A percentile compares a stretch with the other conserved stretches of the same genome.
Conservation (phyloP, 1,140 invertebrate genomes). For the Agrilus planipennis region DNA sequence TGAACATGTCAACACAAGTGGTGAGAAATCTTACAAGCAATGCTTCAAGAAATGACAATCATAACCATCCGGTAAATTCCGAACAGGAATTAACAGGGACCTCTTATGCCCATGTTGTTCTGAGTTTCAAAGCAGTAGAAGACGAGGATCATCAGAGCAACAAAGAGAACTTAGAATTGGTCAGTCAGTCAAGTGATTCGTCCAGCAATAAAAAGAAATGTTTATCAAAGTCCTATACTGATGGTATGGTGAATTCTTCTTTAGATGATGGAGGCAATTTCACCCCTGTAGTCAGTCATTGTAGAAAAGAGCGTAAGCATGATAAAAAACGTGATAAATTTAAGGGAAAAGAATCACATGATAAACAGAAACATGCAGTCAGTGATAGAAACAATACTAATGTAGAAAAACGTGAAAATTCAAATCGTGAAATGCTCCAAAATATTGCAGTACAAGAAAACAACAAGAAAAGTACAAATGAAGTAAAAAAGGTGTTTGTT, state of each 20-base stretch:
- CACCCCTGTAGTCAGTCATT: slow-evolving; percentile 38
- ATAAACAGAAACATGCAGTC: not conserved
- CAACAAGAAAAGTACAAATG: slow-evolving; percentile 21
- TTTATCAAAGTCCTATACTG: slow-evolving; percentile 3
- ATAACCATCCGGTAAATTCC: too few relatives aligned
- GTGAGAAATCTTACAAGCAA: too few relatives aligned
- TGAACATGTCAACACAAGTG: too few relatives aligned
- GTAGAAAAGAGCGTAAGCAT: slow-evolving; percentile 38
- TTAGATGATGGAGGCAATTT: slow-evolving; percentile 38
- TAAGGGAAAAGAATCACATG: not conserved
- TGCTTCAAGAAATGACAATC: too few relatives aligned
- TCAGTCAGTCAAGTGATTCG: slow-evolving; percentile 8
- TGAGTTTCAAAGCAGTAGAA: slow-evolving; percentile 24
- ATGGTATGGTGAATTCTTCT: not conserved
- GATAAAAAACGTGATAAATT: slow-evolving; percentile 24
- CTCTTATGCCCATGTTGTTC: slow-evolving; percentile 31
- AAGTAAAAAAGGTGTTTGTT: slow-evolving; percentile 44
- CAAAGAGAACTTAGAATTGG: slow-evolving; percentile 10
- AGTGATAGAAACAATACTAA: slow-evolving; percentile 1
- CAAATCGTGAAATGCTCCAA: slow-evolving; percentile 9
- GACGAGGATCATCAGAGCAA: slow-evolving; percentile 25
- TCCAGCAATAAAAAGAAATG: slow-evolving; percentile 5
- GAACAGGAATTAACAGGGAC: too few relatives aligned
- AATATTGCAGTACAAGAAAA: slow-evolving; percentile 22
- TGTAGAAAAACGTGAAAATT: slow-evolving; percentile 7